Base-by-base conservation (phyloP, 2,888 invertebrate genomes). In the Hydrotaea cyrtoneurina region DNA sequence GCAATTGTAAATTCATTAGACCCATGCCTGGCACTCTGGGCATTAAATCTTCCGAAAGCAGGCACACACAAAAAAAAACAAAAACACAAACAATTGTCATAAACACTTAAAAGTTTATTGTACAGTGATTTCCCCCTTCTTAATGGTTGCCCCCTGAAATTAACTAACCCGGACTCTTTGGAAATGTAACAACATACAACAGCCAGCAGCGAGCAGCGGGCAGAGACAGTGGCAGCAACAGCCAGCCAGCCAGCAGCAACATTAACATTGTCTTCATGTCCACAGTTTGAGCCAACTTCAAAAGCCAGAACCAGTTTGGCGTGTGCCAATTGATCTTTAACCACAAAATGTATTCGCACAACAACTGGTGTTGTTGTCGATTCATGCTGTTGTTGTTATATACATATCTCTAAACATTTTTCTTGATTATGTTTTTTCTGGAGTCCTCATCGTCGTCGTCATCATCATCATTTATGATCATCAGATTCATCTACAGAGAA, bases 251-350 rank as follows among this genome's bases (percentile, higher is more conserved):
- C 3, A 31, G 31, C 31, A 31, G 31, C 31, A 7, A 17, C 64
- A 31, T 39, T 23, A 23, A 59, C 26, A 15, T 59, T 15, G 59
- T 15, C 0, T 1, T 17, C 31, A 31, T 31, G 31, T 7, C 17
- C 17, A 8, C 5, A n/a, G 53, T 53, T 5, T 17, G 17, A 53
- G n/a, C 8, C 36, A 39, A 39, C 39, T 8, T 59, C 57, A 39
- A 26, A 62, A 36, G 43, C 39, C 21, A 19, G 59, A 85, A 86
- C 85, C 80, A 79, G 85, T 86, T 86, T 86, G 86, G 80, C 84
- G 86, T 82, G 86, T 86, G 86, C 86, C 80, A 80, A 80, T 78
- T 64, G 80, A 85, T 80, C 71, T 78, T 80, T 74, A 46, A 77
- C 62, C 46, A 19, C 53, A 46, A 72, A 31, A 59, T 57, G 59